Conservation (phyloP, 2,797 vertebrate species). For the Galago senegalensis region DNA sequence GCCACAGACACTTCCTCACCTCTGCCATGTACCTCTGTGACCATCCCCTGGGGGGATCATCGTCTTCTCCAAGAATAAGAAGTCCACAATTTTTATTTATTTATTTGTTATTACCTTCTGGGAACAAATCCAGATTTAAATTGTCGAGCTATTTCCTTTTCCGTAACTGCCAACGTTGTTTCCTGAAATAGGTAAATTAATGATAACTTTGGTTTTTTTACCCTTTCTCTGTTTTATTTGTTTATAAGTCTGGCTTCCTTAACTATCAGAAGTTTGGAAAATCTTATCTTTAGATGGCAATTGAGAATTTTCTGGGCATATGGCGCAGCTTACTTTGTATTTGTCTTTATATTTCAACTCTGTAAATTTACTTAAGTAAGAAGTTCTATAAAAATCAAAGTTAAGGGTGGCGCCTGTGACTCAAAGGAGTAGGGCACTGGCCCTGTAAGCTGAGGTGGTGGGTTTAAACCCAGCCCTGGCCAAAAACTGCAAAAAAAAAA, state of each 20-base stretch:
- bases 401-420: neutral
- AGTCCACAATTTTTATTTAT: neutral
- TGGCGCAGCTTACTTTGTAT: neutral
- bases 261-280: neutral
- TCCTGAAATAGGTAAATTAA: neutral
- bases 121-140: constrained; percentile 31
- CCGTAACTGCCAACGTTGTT: neutral
- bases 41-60: neutral
- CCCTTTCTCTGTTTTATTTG: neutral
- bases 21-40: neutral
- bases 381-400: neutral
- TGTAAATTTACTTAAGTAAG: neutral
- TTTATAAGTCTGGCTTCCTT: neutral
- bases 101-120: constrained; percentile 17
- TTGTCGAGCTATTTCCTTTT: neutral
- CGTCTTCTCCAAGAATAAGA: neutral
- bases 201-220: neutral
- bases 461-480: no score
- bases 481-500: no score
- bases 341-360: neutral
- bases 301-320: neutral
- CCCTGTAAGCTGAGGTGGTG: no score
- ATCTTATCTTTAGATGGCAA: neutral
- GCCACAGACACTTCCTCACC: neutral
- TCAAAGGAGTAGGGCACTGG: no score